phyloP scores from a whole-genome alignment of 2,113 vertebrate species.

The Varanus salvator region DNA sequence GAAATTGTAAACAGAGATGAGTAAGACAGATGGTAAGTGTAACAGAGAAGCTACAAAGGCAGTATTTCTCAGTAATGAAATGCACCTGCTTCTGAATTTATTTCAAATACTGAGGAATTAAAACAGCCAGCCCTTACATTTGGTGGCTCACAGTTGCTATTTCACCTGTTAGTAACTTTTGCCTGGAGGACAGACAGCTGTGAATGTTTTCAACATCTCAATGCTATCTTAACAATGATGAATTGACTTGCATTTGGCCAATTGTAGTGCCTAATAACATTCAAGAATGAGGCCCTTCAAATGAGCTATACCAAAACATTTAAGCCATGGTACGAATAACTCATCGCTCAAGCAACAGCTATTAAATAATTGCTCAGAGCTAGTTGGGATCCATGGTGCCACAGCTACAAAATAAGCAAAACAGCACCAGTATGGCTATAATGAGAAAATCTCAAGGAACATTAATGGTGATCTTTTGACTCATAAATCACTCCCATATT shows the following conservation, averaged over 20 bases:
- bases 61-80: background rate
- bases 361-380: background rate
- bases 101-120: background rate
- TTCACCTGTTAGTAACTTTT: conserved; percentile 55
- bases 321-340: background rate
- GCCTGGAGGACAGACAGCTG: conserved; percentile 54
- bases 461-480: background rate
- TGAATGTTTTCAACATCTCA: conserved; percentile 25
- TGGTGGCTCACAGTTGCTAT: conserved; percentile 34
- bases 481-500: background rate
- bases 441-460: background rate
- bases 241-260: background rate
- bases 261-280: background rate
- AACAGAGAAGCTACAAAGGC: background rate
- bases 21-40: background rate
- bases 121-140: background rate
- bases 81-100: conserved; percentile 18
- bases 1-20: conserved; percentile 9
- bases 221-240: conserved; percentile 23
- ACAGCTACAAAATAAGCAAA: background rate
- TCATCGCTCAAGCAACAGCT: background rate
- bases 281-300: background rate
- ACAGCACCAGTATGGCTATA: background rate
- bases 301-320: background rate
- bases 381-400: background rate